A percentile compares a stretch with the other conserved stretches of the same genome.
phyloP scores from a whole-genome alignment of 1,140 invertebrate species.

The Dryas iulia region DNA sequence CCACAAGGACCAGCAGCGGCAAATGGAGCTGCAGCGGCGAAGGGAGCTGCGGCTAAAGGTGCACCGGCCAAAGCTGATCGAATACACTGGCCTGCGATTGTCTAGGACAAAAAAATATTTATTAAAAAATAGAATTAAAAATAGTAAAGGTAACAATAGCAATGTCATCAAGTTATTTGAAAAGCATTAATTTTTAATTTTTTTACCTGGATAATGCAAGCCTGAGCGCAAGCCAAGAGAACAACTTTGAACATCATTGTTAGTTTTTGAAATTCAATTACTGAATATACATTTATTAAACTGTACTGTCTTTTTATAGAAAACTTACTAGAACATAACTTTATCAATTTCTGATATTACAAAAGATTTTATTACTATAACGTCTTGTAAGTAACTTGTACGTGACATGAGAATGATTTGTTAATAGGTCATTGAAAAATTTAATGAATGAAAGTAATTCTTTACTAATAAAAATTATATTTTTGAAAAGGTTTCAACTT shows the following conservation, averaged over 20 bases:
- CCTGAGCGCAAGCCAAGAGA: slow-evolving; percentile 36
- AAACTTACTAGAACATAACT: not conserved
- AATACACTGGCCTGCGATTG: slow-evolving; percentile 25
- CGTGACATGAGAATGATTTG: not conserved
- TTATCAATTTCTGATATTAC: not conserved
- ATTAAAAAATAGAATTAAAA: too few relatives aligned
- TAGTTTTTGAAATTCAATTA: not conserved
- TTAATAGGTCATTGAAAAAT: slow-evolving; percentile 1
- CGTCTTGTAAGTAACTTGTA: not conserved
- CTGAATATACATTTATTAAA: not conserved
- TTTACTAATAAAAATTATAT: too few relatives aligned
- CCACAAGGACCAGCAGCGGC: not conserved
- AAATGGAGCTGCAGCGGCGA: slow-evolving; percentile 4
- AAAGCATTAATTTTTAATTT: too few relatives aligned
- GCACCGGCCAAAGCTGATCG: slow-evolving; percentile 5
- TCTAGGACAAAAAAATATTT: slow-evolving; percentile 22
- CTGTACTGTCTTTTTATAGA: not conserved
- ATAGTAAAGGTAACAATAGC: too few relatives aligned
- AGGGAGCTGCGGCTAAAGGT: not conserved
- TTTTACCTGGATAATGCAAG: slow-evolving; percentile 36
- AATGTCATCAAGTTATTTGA: too few relatives aligned
- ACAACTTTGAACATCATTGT: slow-evolving; percentile 33
- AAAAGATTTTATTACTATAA: not conserved
- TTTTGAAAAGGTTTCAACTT: too few relatives aligned
- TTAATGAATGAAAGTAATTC: not conserved